Evolutionary conservation across 2,888 invertebrate genomes (phyloP), one percentile per base, ranked within the genome.

Genomic region (Apocheima hispidaria): DNA sequence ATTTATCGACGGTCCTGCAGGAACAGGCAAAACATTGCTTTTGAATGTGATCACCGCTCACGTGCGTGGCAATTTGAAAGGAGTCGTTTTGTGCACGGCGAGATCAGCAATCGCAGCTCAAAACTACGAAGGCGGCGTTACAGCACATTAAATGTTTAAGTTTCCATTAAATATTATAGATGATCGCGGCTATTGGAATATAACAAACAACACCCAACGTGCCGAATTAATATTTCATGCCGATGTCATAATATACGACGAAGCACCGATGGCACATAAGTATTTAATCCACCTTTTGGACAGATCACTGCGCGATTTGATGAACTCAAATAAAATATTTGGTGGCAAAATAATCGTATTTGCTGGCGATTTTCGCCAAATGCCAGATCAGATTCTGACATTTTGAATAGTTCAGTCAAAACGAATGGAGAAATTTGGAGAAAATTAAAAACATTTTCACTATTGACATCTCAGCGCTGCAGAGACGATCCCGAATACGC

Each of bases 341-440:
- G 54, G 60, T 4, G 49, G 60, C 12, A 54, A 60, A 60, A 54
- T 44, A 0, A 38, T 60, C 5, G 44, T 60, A 4, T 60, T 55
- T 44, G 60, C 60, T 9, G 54, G 60, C 4, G 60, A 60, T 51
- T 60, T 60, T 30, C 26, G 44, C n/a, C 60, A 55, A 44, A 43
- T 14, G 58, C 51, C 1, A 44, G 10, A 51, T 33, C 50, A 0
- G 36, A 58, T 41, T 38, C 55, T 1, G 55, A 56, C 16, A 38
- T 56, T 2, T 14, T 40, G 4, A 48, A 48, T 30, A 14, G 21
- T 6, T 56, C 55, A 0, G 10, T 56, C 0, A 56, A 48, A 21
- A 56, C 18, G 4, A n/a, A n/a, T n/a, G 48, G 51, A 9, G 36
- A 14, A 14, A 9, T 58, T 30, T 58, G 51, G 58, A 9, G 2